Evolutionary conservation across 2,888 invertebrate species (phyloP), one percentile per base, ranked within the genome.

Genomic region (Selenia dentaria): DNA sequence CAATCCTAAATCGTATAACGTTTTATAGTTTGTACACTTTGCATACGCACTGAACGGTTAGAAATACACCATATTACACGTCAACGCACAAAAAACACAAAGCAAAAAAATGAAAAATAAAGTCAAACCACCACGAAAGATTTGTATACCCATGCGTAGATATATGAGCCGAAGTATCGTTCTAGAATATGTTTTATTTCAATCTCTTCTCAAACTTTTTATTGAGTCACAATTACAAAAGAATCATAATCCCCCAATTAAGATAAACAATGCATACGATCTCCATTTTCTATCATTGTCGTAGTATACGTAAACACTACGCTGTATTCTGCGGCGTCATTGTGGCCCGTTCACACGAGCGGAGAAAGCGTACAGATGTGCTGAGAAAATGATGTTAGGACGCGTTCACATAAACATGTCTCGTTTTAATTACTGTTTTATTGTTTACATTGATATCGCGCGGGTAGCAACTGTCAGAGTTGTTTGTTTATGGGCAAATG

Each of bases 261-360:
- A 41, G 52, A 48, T 40, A 32, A 46, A 56, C 56, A 56, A 54
- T 52, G 33, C 28, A 51, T 51, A 45, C 49, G 18, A 32, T 46
- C 36, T 36, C 37, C 29, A 28, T 42, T 56, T 54, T 59, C 56
- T 54, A 56, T 18, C 26, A 45, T 55, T 57, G 54, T 57, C 46
- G 16, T 16, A 16, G 3, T 16, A 16, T 46, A 13, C n/a, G 22
- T 25, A 37, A 43, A 37, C 33, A 43, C 32, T 44, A 55, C 11
- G 31, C 27, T 28, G 29, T 33, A 43, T 42, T 36, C 36, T 57
- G 57, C 58, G 37, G 32, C 59, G 11, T 12, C 38, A 71, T 67
- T 67, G 68, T 68, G 59, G 35, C 47, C 36, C 41, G 63, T 68
- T 67, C 67, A 60, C 67, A 66, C 59, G 58, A 55, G 22, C 16